phyloP scores from a whole-genome alignment of 2,888 invertebrate species.

The Folsomia manolachei region DNA sequence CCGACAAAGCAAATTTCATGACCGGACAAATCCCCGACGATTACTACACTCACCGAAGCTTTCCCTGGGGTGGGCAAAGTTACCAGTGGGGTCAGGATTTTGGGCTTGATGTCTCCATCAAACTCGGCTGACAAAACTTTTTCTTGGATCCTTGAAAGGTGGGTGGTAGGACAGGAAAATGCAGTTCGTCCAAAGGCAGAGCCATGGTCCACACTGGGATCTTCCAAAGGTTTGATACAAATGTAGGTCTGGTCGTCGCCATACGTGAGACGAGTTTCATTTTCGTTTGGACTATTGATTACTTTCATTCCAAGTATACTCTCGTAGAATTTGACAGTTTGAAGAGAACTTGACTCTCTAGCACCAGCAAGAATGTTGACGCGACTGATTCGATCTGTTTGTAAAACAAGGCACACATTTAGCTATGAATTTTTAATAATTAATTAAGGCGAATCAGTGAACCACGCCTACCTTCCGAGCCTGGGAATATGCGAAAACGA shows the following conservation, averaged over 20 bases:
- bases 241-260: conserved; percentile 20
- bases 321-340: conserved; percentile 72
- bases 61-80: conserved; percentile 96
- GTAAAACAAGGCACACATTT: not conserved
- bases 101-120: conserved; percentile 61
- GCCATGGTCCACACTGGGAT: conserved; percentile 70
- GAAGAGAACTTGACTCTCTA: conserved; percentile 68
- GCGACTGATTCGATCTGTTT: conserved; percentile 41
- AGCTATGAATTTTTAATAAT: not conserved
- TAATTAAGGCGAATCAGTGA: not conserved
- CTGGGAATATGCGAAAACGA: conserved; percentile 21
- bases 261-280: not conserved
- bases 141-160: conserved; percentile 72
- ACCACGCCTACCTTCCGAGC: conserved; percentile 11
- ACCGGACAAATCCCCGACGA: conserved; percentile 93
- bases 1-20: conserved; percentile 99
- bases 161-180: conserved; percentile 77
- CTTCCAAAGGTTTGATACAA: conserved; percentile 57
- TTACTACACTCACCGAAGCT: conserved; percentile 92
- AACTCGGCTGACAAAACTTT: conserved; percentile 61
- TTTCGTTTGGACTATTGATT: conserved; percentile 57
- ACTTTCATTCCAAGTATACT: conserved; percentile 71
- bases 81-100: conserved; percentile 82
- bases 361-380: conserved; percentile 72
- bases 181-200: conserved; percentile 94